These are phyloP conservation scores for Pediacus dermestoides DNA, from an alignment of 2,888 invertebrate genomes.

Conservation along the genomic window DNA sequence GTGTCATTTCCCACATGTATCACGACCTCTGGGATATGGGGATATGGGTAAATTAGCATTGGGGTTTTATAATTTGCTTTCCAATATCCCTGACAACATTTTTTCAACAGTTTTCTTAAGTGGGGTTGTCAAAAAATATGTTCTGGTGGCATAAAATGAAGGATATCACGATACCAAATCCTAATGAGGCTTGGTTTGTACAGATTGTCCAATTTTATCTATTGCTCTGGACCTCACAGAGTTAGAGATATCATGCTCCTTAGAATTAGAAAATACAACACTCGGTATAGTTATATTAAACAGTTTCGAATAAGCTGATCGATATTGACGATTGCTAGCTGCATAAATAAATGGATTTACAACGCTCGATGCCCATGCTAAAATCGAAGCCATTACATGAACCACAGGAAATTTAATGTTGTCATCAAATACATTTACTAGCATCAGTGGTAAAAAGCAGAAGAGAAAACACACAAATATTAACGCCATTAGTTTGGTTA, in stretches of 20 bases:
- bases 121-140: too few relatives aligned
- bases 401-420: constrained; percentile 65
- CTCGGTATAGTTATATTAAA: constrained; percentile 47
- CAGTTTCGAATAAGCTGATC: constrained; percentile 59
- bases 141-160: too few relatives aligned
- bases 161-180: too few relatives aligned
- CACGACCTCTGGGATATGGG: too few relatives aligned
- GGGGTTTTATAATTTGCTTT: too few relatives aligned
- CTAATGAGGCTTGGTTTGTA: too few relatives aligned
- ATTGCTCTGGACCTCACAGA: too few relatives aligned
- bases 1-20: too few relatives aligned
- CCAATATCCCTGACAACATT: too few relatives aligned
- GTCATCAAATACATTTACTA: constrained; percentile 85
- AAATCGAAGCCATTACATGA: constrained; percentile 78
- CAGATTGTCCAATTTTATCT: too few relatives aligned
- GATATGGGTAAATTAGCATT: too few relatives aligned
- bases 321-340: constrained; percentile 80
- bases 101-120: too few relatives aligned
- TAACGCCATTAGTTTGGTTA: constrained; percentile 81
- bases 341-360: constrained; percentile 90
- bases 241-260: constrained; percentile 18
- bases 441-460: constrained; percentile 84
- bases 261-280: constrained; percentile 39
- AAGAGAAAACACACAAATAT: constrained; percentile 84
- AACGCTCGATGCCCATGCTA: constrained; percentile 88